These are phyloP conservation scores for Bombus superbus DNA, from an alignment of 1,140 invertebrate genomes.

Conservation along the genomic window DNA sequence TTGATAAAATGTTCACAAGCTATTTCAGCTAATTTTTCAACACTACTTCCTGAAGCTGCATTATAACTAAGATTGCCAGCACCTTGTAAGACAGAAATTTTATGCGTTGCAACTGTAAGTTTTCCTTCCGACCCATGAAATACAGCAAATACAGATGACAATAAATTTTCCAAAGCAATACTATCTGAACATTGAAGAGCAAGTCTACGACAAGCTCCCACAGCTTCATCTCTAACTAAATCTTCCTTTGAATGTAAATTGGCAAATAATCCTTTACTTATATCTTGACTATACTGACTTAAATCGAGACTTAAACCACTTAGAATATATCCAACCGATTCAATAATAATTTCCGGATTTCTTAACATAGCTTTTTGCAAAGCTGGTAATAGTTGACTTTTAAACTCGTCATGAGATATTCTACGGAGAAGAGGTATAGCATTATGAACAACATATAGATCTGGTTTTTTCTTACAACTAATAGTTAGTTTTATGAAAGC, in stretches of 20 bases:
- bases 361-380: constrained; percentile 96
- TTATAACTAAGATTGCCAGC: constrained; percentile 92
- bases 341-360: constrained; percentile 95
- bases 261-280: constrained; percentile 91
- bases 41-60: constrained; percentile 85
- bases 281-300: constrained; percentile 90
- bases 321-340: constrained; percentile 90
- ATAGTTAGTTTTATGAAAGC: constrained; percentile 91
- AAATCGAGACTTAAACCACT: constrained; percentile 89
- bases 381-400: constrained; percentile 89
- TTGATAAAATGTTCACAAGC: constrained; percentile 89
- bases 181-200: constrained; percentile 89
- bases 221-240: constrained; percentile 87
- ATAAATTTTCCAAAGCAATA: constrained; percentile 86
- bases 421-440: constrained; percentile 86
- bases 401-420: constrained; percentile 89
- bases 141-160: constrained; percentile 91
- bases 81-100: constrained; percentile 94
- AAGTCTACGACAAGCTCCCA: constrained; percentile 87
- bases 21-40: constrained; percentile 85
- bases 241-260: constrained; percentile 94
- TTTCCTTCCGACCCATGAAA: constrained; percentile 96
- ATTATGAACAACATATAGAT: constrained; percentile 86
- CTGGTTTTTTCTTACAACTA: constrained; percentile 90
- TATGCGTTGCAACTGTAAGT: constrained; percentile 93